Conservation (phyloP, 2,113 vertebrate genomes). For the Perccottus glenii region DNA sequence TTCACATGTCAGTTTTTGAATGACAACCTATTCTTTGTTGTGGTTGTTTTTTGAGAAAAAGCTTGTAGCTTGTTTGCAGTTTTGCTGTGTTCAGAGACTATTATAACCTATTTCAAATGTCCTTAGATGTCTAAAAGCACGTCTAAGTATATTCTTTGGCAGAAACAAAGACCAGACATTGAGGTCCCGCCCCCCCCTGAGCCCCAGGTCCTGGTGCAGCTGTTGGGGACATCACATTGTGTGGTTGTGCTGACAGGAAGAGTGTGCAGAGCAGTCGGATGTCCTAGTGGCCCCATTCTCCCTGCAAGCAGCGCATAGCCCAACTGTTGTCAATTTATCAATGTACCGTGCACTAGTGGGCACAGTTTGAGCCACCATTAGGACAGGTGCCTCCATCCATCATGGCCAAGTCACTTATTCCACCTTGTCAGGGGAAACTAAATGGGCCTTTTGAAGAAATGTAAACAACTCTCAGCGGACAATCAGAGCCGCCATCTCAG, state of each 20-base stretch:
- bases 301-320: slow-evolving; percentile 95
- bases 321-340: slow-evolving; percentile 99
- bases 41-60: too few species aligned
- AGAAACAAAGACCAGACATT: slow-evolving; percentile 56
- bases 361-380: slow-evolving; percentile 99
- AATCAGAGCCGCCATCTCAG: slow-evolving; percentile 89
- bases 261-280: slow-evolving; percentile 61
- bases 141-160: slow-evolving; percentile 4
- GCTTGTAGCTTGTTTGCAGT: too few species aligned
- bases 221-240: slow-evolving; percentile 81
- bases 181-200: slow-evolving; percentile 76
- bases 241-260: slow-evolving; percentile 79
- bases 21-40: too few species aligned
- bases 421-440: slow-evolving; percentile 96
- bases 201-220: slow-evolving; percentile 79
- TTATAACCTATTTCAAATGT: not conserved
- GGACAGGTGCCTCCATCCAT: slow-evolving; percentile 99
- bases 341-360: slow-evolving; percentile 99
- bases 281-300: slow-evolving; percentile 96
- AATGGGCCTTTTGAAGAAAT: slow-evolving; percentile 99
- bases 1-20: too few species aligned
- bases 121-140: not conserved
- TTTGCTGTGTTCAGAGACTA: too few species aligned
- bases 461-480: slow-evolving; percentile 99
- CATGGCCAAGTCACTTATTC: slow-evolving; percentile 97